Percentiles rank a stretch among this genome's conserved stretches.
These are phyloP conservation scores for Spatula clypeata DNA, from an alignment of 2,797 vertebrate species.

Conservation along the genomic window DNA sequence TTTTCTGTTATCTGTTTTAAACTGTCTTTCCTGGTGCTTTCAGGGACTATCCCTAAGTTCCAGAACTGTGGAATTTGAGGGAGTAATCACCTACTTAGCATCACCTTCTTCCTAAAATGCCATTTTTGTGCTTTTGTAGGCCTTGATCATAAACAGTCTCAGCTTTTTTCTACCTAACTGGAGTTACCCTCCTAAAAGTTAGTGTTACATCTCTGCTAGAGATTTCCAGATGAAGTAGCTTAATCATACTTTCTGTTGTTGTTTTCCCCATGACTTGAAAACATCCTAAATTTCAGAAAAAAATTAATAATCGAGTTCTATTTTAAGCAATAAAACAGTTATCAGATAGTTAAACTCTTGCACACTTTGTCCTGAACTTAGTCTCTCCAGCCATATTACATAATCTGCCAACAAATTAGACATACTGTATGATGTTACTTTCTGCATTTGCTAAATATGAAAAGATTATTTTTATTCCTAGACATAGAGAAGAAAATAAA, in stretches of 20 bases:
- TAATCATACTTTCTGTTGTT: not conserved
- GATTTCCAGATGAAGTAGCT: not conserved
- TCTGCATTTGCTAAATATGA: not conserved
- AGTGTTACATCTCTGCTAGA: not conserved
- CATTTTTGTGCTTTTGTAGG: not conserved
- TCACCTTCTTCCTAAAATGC: not conserved
- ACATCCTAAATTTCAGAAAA: not conserved
- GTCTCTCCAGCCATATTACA: not conserved
- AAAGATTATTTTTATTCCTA: not conserved
- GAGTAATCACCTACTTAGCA: not conserved
- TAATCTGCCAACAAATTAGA: slow-evolving; percentile 11
- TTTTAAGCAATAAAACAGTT: not conserved
- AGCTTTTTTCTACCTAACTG: not conserved
- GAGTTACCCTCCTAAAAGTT: not conserved
- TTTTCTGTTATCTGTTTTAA: not conserved
- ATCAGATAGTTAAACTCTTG: not conserved
- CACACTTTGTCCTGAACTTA: not conserved
- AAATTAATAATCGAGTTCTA: too few relatives aligned
- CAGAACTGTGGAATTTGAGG: not conserved
- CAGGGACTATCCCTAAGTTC: not conserved
- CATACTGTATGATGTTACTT: not conserved
- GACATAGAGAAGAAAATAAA: not conserved
- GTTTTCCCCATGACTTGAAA: not conserved
- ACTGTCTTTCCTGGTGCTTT: not conserved
- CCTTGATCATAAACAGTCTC: not conserved